These are phyloP conservation scores for Tribolium freemani DNA, from an alignment of 2,888 invertebrate genomes.

Conservation along the genomic window DNA sequence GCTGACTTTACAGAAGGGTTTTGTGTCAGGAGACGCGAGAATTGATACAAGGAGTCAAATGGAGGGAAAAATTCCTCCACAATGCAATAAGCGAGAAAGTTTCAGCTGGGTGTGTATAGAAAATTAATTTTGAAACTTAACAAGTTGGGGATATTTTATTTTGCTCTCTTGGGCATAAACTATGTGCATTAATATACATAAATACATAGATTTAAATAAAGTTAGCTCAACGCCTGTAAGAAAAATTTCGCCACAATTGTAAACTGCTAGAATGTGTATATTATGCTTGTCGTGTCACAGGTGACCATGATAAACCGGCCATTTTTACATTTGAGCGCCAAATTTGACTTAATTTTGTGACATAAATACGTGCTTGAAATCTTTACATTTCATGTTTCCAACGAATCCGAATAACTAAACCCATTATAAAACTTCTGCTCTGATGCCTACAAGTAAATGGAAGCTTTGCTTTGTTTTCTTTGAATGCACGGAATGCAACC, in stretches of 20 bases:
- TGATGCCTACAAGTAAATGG: background rate
- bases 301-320: too few relatives aligned
- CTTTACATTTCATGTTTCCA: background rate
- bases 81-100: background rate
- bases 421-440: background rate
- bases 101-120: background rate
- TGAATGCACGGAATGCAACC: background rate
- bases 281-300: background rate
- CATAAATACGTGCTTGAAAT: background rate
- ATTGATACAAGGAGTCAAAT: too few relatives aligned
- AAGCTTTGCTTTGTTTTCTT: background rate
- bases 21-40: background rate
- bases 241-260: background rate
- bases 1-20: background rate
- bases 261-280: background rate
- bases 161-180: background rate
- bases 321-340: background rate
- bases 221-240: background rate
- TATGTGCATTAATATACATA: background rate
- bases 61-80: background rate
- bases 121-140: background rate
- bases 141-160: background rate
- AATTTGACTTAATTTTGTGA: too few relatives aligned
- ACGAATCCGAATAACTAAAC: background rate
- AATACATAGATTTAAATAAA: background rate